Evolutionary conservation across 2,888 invertebrate species (phyloP).

Genomic region (Congeria kusceri): DNA sequence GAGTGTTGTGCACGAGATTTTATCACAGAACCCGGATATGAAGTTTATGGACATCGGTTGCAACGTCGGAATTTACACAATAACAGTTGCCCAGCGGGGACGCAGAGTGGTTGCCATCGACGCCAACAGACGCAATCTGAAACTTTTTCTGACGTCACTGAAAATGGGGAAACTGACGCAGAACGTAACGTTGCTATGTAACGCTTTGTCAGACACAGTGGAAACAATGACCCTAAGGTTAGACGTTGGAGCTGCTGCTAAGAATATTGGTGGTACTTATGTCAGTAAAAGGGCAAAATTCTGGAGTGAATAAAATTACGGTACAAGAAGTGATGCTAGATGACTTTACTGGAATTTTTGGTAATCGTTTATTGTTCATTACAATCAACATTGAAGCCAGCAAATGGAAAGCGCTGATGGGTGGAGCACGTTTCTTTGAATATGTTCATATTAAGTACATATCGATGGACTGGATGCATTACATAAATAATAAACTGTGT

Average conservation of each 20-base stretch:
- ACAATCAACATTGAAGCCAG: conserved; percentile 78
- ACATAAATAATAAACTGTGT: no score
- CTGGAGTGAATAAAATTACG: conserved; percentile 16
- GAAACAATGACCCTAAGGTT: conserved; percentile 55
- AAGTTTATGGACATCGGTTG: conserved; percentile 70
- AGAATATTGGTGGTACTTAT: conserved; percentile 70
- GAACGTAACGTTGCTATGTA: conserved; percentile 67
- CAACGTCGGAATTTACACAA: conserved; percentile 70
- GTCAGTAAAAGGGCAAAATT: conserved; percentile 42
- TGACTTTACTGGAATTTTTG: conserved; percentile 67
- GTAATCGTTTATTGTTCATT: conserved; percentile 64
- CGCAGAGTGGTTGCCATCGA: conserved; percentile 66
- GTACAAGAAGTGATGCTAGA: conserved; percentile 68
- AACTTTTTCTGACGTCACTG: conserved; percentile 63
- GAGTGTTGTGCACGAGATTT: conserved; percentile 54
- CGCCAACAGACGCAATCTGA: conserved; percentile 56
- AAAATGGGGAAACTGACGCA: conserved; percentile 47
- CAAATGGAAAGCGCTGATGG: conserved; percentile 68
- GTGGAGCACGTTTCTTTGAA: conserved; percentile 68
- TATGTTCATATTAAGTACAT: conserved; percentile 68
- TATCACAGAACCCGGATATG: conserved; percentile 53
- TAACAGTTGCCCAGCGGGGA: conserved; percentile 65
- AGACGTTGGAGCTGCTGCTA: conserved; percentile 42
- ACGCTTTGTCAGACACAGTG: conserved; percentile 70
- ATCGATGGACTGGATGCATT: conserved; percentile 77